Conservation (phyloP, 2,113 vertebrate genomes). For the Erinaceus europaeus region DNA sequence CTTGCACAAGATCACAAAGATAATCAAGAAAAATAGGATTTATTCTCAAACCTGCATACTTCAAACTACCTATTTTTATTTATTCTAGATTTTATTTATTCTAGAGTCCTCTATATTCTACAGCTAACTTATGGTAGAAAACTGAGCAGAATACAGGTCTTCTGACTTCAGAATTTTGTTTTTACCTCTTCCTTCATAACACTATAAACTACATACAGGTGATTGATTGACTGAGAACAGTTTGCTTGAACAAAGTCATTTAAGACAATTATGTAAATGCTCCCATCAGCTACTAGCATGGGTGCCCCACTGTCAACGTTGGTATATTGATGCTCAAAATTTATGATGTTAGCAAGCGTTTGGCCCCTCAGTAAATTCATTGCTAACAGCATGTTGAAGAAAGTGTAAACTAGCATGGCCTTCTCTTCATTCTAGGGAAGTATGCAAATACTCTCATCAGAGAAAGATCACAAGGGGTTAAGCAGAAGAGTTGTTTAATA, state of each 20-base stretch:
- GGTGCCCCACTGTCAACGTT: background rate
- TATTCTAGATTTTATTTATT: background rate
- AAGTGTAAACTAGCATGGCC: background rate
- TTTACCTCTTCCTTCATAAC: background rate
- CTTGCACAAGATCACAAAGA: background rate
- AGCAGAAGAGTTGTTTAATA: conserved; percentile 8
- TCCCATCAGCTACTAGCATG: background rate
- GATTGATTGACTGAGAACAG: background rate
- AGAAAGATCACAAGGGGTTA: conserved; percentile 4
- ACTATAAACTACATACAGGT: background rate
- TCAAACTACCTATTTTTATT: background rate
- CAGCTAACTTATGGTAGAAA: background rate
- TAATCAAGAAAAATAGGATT: background rate
- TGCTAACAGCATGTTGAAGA: background rate
- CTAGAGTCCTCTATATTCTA: background rate
- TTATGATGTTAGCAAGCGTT: background rate
- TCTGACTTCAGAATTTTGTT: background rate
- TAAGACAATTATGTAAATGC: background rate
- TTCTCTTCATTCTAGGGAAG: background rate
- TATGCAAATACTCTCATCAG: background rate
- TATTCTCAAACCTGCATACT: background rate
- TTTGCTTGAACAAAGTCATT: background rate
- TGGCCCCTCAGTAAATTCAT: background rate
- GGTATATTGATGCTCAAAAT: background rate
- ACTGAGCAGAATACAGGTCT: background rate